phyloP scores from a whole-genome alignment of 2,888 invertebrate genomes.

The Ceriagrion tenellum region DNA sequence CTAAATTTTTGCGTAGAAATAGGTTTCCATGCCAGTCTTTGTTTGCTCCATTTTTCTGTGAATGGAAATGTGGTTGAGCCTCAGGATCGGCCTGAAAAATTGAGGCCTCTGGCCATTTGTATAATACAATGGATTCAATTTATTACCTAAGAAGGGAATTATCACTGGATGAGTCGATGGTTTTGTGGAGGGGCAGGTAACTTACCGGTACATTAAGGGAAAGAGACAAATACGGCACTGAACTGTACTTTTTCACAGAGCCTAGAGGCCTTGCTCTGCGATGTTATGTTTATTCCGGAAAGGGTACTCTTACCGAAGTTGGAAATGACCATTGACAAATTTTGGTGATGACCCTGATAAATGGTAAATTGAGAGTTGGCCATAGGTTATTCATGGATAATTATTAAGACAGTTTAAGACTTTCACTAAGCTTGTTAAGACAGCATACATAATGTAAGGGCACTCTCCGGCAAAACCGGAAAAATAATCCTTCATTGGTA shows the following conservation, averaged over 20 bases:
- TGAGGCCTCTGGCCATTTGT: background rate
- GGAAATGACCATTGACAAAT: conserved; percentile 73
- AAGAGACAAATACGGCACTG: background rate
- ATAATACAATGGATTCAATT: background rate
- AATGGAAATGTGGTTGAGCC: background rate
- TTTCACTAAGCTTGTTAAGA: conserved; percentile 73
- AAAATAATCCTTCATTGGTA: conserved; percentile 72
- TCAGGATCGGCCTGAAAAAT: background rate
- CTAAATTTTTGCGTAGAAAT: background rate
- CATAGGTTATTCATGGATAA: conserved; percentile 75
- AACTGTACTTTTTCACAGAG: background rate
- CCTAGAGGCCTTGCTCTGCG: background rate
- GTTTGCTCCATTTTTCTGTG: background rate
- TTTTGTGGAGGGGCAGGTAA: background rate
- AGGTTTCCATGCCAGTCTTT: conserved; percentile 9
- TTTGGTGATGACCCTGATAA: conserved; percentile 74
- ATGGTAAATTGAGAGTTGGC: conserved; percentile 73
- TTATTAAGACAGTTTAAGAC: conserved; percentile 74
- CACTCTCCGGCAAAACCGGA: conserved; percentile 73
- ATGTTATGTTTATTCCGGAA: background rate
- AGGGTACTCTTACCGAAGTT: background rate
- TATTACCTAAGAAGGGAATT: background rate
- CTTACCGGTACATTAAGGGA: background rate
- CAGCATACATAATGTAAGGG: conserved; percentile 75
- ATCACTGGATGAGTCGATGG: background rate